phyloP scores from a whole-genome alignment of 1,140 invertebrate genomes.

The Xylocopa sonorina region DNA sequence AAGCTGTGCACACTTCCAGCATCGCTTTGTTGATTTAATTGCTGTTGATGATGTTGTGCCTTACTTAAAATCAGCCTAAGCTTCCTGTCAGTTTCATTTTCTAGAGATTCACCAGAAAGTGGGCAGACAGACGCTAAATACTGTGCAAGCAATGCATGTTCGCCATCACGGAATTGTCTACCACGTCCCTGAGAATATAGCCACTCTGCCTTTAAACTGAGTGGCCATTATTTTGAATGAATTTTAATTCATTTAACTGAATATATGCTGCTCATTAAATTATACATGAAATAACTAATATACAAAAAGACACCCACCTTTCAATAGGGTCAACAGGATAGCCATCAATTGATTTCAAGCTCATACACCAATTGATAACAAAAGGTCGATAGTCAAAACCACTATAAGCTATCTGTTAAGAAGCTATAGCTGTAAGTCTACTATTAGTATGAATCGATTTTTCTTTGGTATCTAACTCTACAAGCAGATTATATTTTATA shows the following conservation, averaged over 20 bases:
- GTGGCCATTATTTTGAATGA: slow-evolving; percentile 61
- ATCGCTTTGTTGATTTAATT: slow-evolving; percentile 87
- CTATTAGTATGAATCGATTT: slow-evolving; percentile 29
- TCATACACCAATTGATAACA: slow-evolving; percentile 96
- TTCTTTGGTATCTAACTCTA: slow-evolving; percentile 31
- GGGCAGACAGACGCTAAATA: slow-evolving; percentile 92
- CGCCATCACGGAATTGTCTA: slow-evolving; percentile 91
- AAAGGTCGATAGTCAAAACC: slow-evolving; percentile 96
- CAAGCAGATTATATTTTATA: slow-evolving; percentile 41
- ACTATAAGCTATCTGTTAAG: slow-evolving; percentile 83
- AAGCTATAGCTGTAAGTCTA: slow-evolving; percentile 63
- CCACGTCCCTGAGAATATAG: slow-evolving; percentile 96
- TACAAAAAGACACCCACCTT: slow-evolving; percentile 84
- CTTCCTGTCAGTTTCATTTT: slow-evolving; percentile 93
- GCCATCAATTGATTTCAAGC: slow-evolving; percentile 93
- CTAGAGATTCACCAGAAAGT: slow-evolving; percentile 87
- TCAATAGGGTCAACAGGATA: slow-evolving; percentile 94
- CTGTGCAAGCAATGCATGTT: slow-evolving; percentile 90
- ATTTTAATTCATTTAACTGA: slow-evolving; percentile 34
- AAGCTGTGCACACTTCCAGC: slow-evolving; percentile 78
- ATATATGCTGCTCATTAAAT: slow-evolving; percentile 14
- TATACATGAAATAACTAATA: slow-evolving; percentile 22
- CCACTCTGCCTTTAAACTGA: slow-evolving; percentile 96
- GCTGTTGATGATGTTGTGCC: slow-evolving; percentile 94
- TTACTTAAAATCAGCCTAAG: slow-evolving; percentile 92